phyloP scores from a whole-genome alignment of 1,140 invertebrate species.

The Zaprionus gabonicus region DNA sequence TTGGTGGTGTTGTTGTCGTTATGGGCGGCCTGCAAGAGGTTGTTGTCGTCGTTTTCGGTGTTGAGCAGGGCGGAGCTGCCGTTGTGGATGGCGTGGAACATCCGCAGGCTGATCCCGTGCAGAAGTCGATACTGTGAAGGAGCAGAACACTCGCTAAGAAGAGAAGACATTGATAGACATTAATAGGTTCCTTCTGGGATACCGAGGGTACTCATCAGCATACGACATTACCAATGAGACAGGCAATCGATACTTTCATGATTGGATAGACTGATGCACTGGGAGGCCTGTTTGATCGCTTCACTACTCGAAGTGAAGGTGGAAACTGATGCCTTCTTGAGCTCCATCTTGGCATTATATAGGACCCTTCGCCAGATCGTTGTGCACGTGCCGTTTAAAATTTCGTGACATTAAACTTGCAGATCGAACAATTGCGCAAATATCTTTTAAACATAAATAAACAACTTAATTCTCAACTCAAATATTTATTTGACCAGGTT shows the following conservation, averaged over 20 bases:
- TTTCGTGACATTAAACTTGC: neutral
- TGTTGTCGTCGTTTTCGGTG: too few species aligned
- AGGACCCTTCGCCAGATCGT: neutral
- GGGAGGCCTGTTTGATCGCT: neutral
- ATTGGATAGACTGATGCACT: neutral
- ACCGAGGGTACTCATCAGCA: neutral
- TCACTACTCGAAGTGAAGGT: slow-evolving; percentile 7
- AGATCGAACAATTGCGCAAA: slow-evolving; percentile 29
- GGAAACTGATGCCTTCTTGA: slow-evolving; percentile 4
- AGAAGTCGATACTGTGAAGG: neutral
- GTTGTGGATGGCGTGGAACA: too few species aligned
- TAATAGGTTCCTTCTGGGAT: too few species aligned
- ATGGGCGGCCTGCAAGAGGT: too few species aligned
- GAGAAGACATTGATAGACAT: neutral
- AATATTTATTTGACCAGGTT: slow-evolving; percentile 13
- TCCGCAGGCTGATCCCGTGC: neutral
- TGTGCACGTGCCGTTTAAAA: neutral
- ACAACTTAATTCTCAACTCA: neutral
- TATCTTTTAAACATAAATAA: slow-evolving; percentile 9
- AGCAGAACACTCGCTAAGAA: slow-evolving; percentile 27
- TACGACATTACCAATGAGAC: slow-evolving; percentile 24
- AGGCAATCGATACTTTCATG: slow-evolving; percentile 30
- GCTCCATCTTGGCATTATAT: neutral
- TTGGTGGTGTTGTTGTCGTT: too few species aligned
- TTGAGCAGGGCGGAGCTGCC: too few species aligned